Percentiles rank a stretch among this genome's conserved stretches.
Evolutionary conservation across 2,113 vertebrate genomes (phyloP).

Genomic region (Hyla sarda): DNA sequence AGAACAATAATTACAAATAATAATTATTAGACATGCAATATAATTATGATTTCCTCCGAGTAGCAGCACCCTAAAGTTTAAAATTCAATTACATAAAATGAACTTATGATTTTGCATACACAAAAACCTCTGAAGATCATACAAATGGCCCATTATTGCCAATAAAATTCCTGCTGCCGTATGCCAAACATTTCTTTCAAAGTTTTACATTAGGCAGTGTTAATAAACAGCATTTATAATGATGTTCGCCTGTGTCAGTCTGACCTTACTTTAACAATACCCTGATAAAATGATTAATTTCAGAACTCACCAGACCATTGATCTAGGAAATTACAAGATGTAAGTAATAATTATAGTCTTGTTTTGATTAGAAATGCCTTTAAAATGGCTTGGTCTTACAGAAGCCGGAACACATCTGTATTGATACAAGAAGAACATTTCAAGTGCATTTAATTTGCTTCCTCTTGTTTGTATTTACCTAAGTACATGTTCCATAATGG

Average conservation of each 20-base stretch:
- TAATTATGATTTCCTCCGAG: conserved; percentile 30
- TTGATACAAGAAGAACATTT: not conserved
- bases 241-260: conserved; percentile 18
- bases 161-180: not conserved
- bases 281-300: conserved; percentile 47
- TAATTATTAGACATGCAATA: conserved; percentile 43
- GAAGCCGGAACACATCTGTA: not conserved
- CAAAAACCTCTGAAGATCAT: conserved; percentile 31
- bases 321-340: conserved; percentile 53
- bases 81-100: conserved; percentile 40
- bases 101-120: conserved; percentile 31
- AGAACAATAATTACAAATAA: conserved; percentile 53
- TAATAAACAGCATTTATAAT: conserved; percentile 36
- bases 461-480: not conserved
- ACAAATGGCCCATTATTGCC: conserved; percentile 33
- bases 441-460: not conserved
- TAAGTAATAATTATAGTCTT: conserved; percentile 40
- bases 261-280: conserved; percentile 34
- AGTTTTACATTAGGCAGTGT: conserved; percentile 2
- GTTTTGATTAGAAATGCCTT: conserved; percentile 36
- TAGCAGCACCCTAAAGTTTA: conserved; percentile 19
- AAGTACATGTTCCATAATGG: no score
- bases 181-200: conserved; percentile 36
- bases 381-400: not conserved
- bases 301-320: conserved; percentile 18